A percentile compares a stretch with the other conserved stretches of the same genome.
Conservation (phyloP, 2,888 invertebrate species). For the Cryptosula pallasiana region DNA sequence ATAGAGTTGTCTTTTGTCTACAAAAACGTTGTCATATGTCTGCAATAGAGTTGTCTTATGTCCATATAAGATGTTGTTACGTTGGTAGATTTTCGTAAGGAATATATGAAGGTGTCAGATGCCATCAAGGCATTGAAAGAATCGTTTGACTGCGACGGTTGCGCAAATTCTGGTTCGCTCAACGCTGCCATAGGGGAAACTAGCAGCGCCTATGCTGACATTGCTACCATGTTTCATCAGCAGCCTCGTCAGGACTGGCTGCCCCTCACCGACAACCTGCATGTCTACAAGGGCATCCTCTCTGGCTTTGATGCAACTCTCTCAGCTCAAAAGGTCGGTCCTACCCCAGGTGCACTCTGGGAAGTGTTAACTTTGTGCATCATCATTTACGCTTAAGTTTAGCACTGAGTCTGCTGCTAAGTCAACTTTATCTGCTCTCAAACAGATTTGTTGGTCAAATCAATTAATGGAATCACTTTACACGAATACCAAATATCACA, state of each 20-base stretch:
- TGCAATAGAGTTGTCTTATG: no score
- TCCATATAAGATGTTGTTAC: no score
- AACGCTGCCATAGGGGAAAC: conserved; percentile 77
- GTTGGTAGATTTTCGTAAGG: conserved; percentile 23
- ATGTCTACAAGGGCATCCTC: conserved; percentile 89
- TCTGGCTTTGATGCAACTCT: conserved; percentile 60
- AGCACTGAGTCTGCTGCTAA: no score
- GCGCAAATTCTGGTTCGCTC: conserved; percentile 50
- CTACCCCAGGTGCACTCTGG: no score
- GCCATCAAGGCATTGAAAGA: conserved; percentile 12
- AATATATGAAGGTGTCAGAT: background rate
- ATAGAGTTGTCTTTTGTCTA: background rate
- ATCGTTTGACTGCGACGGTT: conserved; percentile 21
- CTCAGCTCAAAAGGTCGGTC: background rate
- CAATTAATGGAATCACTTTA: no score
- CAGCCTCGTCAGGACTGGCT: conserved; percentile 62
- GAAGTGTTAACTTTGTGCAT: no score
- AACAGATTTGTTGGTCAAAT: no score
- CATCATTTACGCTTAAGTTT: no score
- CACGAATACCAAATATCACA: no score
- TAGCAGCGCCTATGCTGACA: conserved; percentile 81
- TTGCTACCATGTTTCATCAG: conserved; percentile 82
- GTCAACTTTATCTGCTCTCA: no score
- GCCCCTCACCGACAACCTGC: conserved; percentile 81
- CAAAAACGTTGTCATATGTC: no score